These are phyloP conservation scores for Falco columbarius DNA, from an alignment of 2,797 vertebrate species.

Conservation along the genomic window DNA sequence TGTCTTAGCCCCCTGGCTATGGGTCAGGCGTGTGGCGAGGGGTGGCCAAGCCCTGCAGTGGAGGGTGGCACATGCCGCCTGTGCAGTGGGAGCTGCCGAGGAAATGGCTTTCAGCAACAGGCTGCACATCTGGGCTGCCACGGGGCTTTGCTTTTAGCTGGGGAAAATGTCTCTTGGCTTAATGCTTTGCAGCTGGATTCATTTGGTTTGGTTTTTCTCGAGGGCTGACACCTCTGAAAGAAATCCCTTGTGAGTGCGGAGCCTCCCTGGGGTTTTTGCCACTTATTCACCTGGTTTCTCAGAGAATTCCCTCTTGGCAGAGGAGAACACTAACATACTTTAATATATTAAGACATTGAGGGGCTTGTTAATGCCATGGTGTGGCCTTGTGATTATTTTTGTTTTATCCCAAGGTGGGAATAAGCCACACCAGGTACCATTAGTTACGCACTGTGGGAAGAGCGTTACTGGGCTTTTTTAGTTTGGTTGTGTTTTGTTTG, in stretches of 20 bases:
- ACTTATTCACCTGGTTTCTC: neutral
- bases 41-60: neutral
- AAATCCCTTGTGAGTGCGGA: neutral
- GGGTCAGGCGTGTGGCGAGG: neutral
- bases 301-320: neutral
- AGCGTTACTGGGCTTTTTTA: neutral
- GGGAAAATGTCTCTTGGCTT: neutral
- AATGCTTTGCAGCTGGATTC: neutral
- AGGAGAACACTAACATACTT: neutral
- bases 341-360: neutral
- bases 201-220: neutral
- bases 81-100: neutral
- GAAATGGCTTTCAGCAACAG: neutral
- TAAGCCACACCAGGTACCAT: neutral
- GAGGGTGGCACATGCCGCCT: neutral
- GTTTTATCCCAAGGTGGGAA: neutral
- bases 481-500: neutral
- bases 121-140: constrained; percentile 36
- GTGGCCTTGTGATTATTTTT: neutral
- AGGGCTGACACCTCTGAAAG: neutral
- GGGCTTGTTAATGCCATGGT: neutral
- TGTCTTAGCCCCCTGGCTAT: neutral
- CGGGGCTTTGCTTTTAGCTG: neutral
- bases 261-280: neutral
- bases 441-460: rapidly evolving